Evolutionary conservation across 2,797 vertebrate species (phyloP), one percentile per base, ranked within the genome.

Genomic region (Cossypha niveicapilla): DNA sequence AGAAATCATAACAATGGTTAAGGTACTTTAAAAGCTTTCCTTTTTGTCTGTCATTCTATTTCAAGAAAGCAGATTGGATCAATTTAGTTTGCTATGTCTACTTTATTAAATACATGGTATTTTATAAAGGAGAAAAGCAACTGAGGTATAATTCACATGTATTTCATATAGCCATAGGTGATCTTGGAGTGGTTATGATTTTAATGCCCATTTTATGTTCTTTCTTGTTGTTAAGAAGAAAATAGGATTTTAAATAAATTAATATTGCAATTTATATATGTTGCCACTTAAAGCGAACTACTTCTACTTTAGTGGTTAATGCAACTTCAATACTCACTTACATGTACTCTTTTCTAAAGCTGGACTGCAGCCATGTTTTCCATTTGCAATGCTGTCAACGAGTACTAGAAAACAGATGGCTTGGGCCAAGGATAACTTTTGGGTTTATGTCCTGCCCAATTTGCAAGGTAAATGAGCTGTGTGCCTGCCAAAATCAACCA

Each of bases 381-480:
- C 99, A 99, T 93, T 98, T 99, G 92, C 99, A 99, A 94, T 99
- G 99, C 93, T 99, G 99, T 93, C 98, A 98, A 1, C 98, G 99
- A 72, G 99, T 99, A 61, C 98, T 99, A 74, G 99, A 99, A 94
- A 99, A 99, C 95, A 98, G 99, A 90, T 99, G 99, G 99, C 98
- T 99, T 44, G 99, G 99, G 34, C 99, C 99, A 63, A 98, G 99
- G 86, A 99, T 99, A 97, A 99, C 99, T 3, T 99, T 99, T 50
- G 99, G 99, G 23, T 99, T 99, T 97, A 99, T 99, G 99, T 98
- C 98, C 87, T 99, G 99, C 98, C 99, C 99, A 54, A 99, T 99
- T 95, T 99, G 99, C 97, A 99, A 99, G 99, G 99, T 99, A 96
- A 94, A 91, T 57, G 45, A 83, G 15, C 42, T 74, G 3, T 16